Base-by-base conservation (phyloP, 1,140 invertebrate genomes). In the Drosophila insularis region DNA sequence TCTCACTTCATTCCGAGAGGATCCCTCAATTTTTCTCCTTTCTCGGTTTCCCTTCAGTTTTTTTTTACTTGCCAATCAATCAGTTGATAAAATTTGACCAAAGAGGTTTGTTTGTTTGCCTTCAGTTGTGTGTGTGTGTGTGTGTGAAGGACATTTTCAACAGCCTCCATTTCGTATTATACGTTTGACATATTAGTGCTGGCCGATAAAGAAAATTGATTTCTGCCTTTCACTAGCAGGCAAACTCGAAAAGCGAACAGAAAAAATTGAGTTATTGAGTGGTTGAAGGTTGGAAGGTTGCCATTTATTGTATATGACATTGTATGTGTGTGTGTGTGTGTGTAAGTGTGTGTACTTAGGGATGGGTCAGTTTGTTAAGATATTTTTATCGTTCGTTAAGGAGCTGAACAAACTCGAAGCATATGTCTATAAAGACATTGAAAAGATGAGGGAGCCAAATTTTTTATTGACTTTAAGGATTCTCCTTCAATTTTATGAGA, bases 121-220 rank as follows among this genome's bases (percentile, higher is more conserved):
- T 75, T 46, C 53, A 62, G 76, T 68, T 74, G 74, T 75, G 63
- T 56, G 27, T 58, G 43, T 50, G 17, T 58, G 55, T 35, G 13
- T 23, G 14, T 40, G 43, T 37, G 32, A 65, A 61, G 68, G 68
- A 68, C 71, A 74, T 71, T 74, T 74, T 71, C 40, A 53, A 27
- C 60, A 19, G 17, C 32, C 37, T 31, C 67, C 31, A 8, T 63
- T 60, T 71, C 64, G 71, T 78, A 76, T 89, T 89, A 87, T 82
- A 89, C 72, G 82, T 87, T 87, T 87, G 84, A 87, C 82, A 87
- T 87, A 87, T 87, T 87, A 87, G 84, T 82, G 76, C 62, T 79
- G 84, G 84, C 64, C 84, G 80, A 89, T 89, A 76, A 86, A 80
- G 82, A 80, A 58, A 87, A 87, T 87, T 87, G 82, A 87, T 87